Conservation (phyloP, 2,113 vertebrate species). For the Callipepla squamata region DNA sequence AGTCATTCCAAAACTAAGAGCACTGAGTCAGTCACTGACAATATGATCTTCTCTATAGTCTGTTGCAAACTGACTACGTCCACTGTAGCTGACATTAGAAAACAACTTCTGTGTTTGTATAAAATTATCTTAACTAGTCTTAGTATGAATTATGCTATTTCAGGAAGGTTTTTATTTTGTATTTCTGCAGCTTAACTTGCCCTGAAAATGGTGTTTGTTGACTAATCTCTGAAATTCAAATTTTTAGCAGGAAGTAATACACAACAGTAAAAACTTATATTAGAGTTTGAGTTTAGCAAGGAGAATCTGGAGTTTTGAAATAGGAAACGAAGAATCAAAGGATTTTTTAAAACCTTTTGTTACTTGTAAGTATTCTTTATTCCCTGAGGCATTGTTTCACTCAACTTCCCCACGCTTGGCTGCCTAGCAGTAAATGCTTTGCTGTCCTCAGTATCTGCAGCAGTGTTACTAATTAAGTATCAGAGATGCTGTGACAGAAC, state of each 20-base stretch:
- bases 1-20: neutral
- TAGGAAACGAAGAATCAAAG: neutral
- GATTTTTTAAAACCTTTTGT: neutral
- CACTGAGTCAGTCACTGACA: neutral
- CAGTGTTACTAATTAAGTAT: neutral
- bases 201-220: neutral
- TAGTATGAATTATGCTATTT: neutral
- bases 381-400: neutral
- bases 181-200: neutral
- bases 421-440: neutral
- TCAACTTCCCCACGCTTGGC: neutral
- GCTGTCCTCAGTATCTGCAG: neutral
- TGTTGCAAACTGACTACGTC: neutral
- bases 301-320: neutral
- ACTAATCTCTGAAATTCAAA: neutral
- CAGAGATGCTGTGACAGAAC: neutral
- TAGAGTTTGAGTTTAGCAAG: neutral
- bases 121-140: neutral
- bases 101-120: neutral
- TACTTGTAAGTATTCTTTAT: neutral
- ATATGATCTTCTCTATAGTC: neutral
- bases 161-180: neutral
- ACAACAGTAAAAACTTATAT: neutral
- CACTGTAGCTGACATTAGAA: accelerated
- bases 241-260: neutral